Base-by-base conservation (phyloP, 2,113 vertebrate species). In the Anguilla japonica region DNA sequence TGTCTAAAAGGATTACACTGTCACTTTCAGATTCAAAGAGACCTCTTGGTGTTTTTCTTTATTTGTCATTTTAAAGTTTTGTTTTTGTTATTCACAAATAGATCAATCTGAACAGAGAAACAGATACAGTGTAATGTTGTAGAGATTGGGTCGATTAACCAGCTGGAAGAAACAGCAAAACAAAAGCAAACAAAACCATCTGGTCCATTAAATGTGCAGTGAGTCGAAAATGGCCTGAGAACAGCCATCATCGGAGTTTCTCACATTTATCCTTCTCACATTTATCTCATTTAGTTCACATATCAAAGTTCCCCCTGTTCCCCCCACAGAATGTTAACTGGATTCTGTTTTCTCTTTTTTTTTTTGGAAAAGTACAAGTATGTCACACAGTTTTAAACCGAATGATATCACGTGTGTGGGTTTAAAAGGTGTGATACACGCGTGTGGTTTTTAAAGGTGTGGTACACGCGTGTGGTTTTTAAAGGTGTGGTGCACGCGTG, bases 111-210 rank as follows among this genome's bases (percentile, higher is more conserved):
- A 53, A 50, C 71, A 57, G 71, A 29, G 26, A 50, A 82, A n/a
- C 18, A 29, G 39, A 79, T 22, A 82, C 83, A 83, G 81, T 41
- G 63, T 46, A 83, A 41, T 57, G 67, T 43, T 63, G 41, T 4
- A 79, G 29, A 39, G 67, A 40, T 78, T 16, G 79, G 43, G 57
- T 79, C 40, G 57, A 79, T 67, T 41, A 87, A 71, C 11, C 79
- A n/a, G 46, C 81, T 82, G 43, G 53, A 34, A 41, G 16, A 50
- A 86, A 80, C 46, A 16, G 46, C 75, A 84, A 67, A 79, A 79
- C 60, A n/a, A 85, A 71, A 80, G 71, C 67, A 87, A 87, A 87
- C 60, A 87, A 50, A 87, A 41, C 82, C 81, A 87, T 79, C 82
- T 87, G 81, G 56, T 78, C 63, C 39, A 79, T 26, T 79, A 34